Base-by-base conservation (phyloP, 2,797 vertebrate species). In the Acrocephalus scirpaceus region DNA sequence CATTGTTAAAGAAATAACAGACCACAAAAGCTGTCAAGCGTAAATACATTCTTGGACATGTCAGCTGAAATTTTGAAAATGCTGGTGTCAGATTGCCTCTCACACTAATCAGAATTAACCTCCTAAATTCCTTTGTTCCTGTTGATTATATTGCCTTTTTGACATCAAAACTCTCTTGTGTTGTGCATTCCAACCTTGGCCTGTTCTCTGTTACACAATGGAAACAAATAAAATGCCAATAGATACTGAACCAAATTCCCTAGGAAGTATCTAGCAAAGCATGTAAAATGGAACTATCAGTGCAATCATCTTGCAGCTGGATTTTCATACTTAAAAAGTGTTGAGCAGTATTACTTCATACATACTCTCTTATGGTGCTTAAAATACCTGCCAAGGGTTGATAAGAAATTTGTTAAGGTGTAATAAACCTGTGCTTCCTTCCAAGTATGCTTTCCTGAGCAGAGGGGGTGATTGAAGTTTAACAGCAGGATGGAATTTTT, bases 21-120 rank as follows among this genome's bases (percentile, higher is more conserved):
- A 47, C 60, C 71, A 48, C 64, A 81, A 66, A 93, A 91, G 73
- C 89, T 94, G 87, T 86, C 79, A 78, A 73, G 89, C 5, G 0
- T 85, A 87, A 90, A 86, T 74, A 44, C n/a, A 25, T 88, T 93
- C 88, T 87, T 92, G 83, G 90, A 92, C 61, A 15, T 51, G 74
- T 84, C 69, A 81, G 76, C 88, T 91, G 80, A 92, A 93, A 89
- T 93, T 79, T 30, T 90, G 86, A 86, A 94, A 96, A 90, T 76
- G 36, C 67, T 86, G 53, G n/a, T 87, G 67, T 92, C 70, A 74
- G 75, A n/a, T 84, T 95, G 64, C 71, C 56, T 65, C 64, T 85
- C 36, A 34, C 27, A 32, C n/a, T 82, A 95, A 90, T 76, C 70
- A 64, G 74, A 92, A 87, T 94, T 94, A 90, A 91, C 77, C 71